phyloP scores from a whole-genome alignment of 2,797 vertebrate genomes.

The Tapera naevia region DNA sequence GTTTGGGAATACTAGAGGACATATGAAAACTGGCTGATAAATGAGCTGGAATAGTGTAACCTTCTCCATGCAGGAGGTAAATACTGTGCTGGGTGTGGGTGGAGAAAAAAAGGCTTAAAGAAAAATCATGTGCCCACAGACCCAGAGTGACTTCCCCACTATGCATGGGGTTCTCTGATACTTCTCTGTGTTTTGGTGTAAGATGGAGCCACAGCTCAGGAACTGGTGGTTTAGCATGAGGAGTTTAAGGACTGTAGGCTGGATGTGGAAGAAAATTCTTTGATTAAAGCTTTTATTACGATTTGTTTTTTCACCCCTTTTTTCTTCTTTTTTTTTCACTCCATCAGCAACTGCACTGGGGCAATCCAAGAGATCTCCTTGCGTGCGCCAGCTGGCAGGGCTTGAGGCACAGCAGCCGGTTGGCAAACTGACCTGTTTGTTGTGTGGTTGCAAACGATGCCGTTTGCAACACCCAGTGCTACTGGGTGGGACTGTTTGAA shows the following conservation, averaged over 20 bases:
- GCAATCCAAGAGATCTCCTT: not conserved
- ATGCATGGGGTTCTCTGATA: not conserved
- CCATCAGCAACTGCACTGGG: not conserved
- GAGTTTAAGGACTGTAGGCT: not conserved
- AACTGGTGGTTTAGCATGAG: not conserved
- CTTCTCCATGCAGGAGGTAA: not conserved
- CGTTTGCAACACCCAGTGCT: not conserved
- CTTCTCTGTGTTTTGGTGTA: not conserved
- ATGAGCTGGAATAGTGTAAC: not conserved
- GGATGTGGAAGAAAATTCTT: not conserved
- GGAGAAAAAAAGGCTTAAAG: not conserved
- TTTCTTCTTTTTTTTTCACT: not conserved
- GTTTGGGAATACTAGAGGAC: slow-evolving; percentile 4
- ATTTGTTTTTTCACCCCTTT: not conserved
- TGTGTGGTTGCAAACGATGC: not conserved
- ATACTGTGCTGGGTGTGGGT: not conserved
- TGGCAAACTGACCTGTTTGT: not conserved
- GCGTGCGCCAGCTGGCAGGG: not conserved
- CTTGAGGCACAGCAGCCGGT: not conserved
- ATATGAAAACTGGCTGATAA: not conserved
- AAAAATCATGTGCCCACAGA: not conserved
- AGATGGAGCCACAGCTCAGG: not conserved
- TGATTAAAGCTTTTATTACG: not conserved
- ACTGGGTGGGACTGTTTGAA: not conserved
- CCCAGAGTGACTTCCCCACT: not conserved